Percentiles rank a stretch among this genome's conserved stretches.
phyloP scores from a whole-genome alignment of 2,888 invertebrate species.

The Dasypogon diadema region DNA sequence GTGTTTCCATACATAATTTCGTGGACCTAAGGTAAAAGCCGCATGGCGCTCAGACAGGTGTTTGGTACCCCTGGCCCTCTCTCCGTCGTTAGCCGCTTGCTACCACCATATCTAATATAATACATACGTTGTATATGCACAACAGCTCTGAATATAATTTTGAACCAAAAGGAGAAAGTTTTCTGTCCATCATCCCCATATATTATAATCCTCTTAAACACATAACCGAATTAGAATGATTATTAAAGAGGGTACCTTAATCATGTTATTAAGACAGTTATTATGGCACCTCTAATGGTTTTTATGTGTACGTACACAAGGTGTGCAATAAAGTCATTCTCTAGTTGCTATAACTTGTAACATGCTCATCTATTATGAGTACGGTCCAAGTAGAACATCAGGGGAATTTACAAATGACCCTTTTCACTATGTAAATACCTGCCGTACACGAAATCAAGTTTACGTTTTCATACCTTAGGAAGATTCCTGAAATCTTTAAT shows the following conservation, averaged over 20 bases:
- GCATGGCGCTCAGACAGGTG: too few species aligned
- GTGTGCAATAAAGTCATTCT: conserved; percentile 3
- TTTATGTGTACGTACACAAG: background rate
- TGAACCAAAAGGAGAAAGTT: too few species aligned
- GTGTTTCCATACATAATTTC: too few species aligned
- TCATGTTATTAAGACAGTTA: background rate
- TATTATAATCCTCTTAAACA: too few species aligned
- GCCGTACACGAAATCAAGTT: conserved; percentile 38
- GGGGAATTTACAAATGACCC: conserved; percentile 34
- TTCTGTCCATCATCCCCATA: too few species aligned
- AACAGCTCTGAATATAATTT: too few species aligned
- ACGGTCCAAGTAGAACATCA: background rate
- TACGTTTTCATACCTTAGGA: background rate
- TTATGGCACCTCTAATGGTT: background rate
- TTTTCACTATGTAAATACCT: conserved; percentile 40
- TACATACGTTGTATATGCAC: too few species aligned
- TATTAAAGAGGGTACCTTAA: background rate
- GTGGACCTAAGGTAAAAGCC: too few species aligned
- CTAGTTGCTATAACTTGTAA: conserved; percentile 10
- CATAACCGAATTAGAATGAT: background rate
- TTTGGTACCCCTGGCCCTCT: too few species aligned
- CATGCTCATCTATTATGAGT: conserved; percentile 29
- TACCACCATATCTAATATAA: too few species aligned
- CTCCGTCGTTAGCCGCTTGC: too few species aligned
- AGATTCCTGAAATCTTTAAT: conserved; percentile 31